A percentile compares a stretch with the other conserved stretches of the same genome.
phyloP scores from a whole-genome alignment of 1,140 invertebrate species.

The Seison nebaliae region DNA sequence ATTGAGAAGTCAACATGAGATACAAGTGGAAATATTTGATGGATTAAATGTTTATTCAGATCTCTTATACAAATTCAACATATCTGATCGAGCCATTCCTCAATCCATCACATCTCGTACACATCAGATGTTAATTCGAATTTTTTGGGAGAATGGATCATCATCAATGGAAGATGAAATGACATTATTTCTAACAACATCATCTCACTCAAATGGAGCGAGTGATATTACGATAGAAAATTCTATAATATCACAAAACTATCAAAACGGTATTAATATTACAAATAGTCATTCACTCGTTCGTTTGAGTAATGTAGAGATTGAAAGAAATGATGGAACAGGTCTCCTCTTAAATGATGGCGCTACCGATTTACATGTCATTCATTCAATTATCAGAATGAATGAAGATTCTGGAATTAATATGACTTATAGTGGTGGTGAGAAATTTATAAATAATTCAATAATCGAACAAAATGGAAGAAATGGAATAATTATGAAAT shows the following conservation, averaged over 20 bases:
- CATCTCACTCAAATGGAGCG: too few relatives aligned
- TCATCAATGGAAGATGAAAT: too few relatives aligned
- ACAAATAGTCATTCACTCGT: constrained; percentile 5
- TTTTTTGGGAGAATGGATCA: too few relatives aligned
- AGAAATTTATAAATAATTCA: constrained; percentile 8
- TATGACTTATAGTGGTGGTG: constrained; percentile 21
- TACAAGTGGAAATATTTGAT: too few relatives aligned
- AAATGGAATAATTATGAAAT: background rate
- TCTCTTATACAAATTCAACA: too few relatives aligned
- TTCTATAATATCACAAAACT: constrained; percentile 1
- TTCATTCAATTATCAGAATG: constrained; percentile 53
- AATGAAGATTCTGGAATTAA: constrained; percentile 40
- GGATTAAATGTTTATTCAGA: too few relatives aligned
- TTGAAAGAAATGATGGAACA: constrained; percentile 3
- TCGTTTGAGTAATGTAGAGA: constrained; percentile 5
- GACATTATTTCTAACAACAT: too few relatives aligned
- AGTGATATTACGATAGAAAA: too few relatives aligned
- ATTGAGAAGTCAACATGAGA: background rate
- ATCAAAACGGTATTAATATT: constrained; percentile 6
- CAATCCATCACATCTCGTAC: too few relatives aligned
- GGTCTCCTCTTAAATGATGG: constrained; percentile 8
- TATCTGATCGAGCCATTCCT: too few relatives aligned
- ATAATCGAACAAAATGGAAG: constrained; percentile 2
- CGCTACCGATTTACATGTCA: constrained; percentile 3
- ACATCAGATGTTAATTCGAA: too few relatives aligned